Evolutionary conservation across 2,888 invertebrate genomes (phyloP), one percentile per base, ranked within the genome.

Genomic region (Dione vanillae): DNA sequence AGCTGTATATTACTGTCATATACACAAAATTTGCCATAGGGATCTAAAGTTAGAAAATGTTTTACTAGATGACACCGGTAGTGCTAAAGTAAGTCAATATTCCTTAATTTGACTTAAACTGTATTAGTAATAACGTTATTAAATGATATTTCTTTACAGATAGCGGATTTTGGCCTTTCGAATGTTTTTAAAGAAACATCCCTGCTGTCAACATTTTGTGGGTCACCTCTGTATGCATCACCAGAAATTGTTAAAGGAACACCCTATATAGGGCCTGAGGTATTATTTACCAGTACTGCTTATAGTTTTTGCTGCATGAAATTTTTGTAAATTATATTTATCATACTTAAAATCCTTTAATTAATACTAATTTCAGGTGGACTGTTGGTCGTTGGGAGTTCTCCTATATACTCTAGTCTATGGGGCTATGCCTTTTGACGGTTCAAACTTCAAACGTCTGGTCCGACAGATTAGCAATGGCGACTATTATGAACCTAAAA

Each of bases 361-460:
- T 11, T 8, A 45, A 14, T 70, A 16, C 12, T 65, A 37, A 64
- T 66, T 75, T 12, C 79, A 94, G 94, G 94, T 97, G 65, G 97
- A 97, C 84, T 97, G 97, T 85, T 97, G 97, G 99, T 99, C 99
- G 35, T 92, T 99, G 74, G 99, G 99, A 68, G 99, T 99, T 62
- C 94, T 99, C 61, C 94, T 99, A 11, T 99, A 99, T 89, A 99
- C 99, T 59, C 94, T 99, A 83, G 99, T 99, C 77, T 99, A 99
- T 88, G 99, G 99, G 79, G 98, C 99, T 76, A 99, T 99, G 99
- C 99, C 97, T 67, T 99, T 99, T 87, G 99, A 99, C 92, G 99
- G 99, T 73, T 98, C 98, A 75, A 99, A 99, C 93, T 99, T 99
- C 91, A 98, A 98, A 90, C 96, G 98, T 82, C 95, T 99, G 83